Base-by-base conservation (phyloP, 2,888 invertebrate genomes). In the Drosophila mettleri region DNA sequence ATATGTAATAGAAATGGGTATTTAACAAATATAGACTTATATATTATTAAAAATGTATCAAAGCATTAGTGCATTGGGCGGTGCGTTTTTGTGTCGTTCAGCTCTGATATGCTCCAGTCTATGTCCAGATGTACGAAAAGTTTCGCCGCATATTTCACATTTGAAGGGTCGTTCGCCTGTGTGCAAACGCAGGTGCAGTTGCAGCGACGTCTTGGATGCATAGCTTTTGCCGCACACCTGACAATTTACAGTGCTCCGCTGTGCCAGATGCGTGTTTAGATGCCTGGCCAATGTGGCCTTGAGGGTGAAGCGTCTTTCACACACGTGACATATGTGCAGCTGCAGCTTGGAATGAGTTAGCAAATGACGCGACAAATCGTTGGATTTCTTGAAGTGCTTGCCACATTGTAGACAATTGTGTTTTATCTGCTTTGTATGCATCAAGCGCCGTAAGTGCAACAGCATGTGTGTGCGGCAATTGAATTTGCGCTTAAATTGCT, bases 41-140 rank as follows among this genome's bases (percentile, higher is more conserved):
- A 49, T 53, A 53, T 52, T 41, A 53, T 31, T 34, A n/a, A 39
- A 48, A 16, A 2, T 29, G 27, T 10, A 18, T 45, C 27, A 43
- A 18, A 70, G 24, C 22, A 59, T 41, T 1, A 54, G 27, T 43
- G 33, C 16, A 48, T 52, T 54, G 16, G 51, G 34, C 0, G 16
- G 18, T 9, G 14, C n/a, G 31, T 24, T 45, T n/a, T 60, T 76
- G 24, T 73, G 71, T 1, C 69, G 45, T 12, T 74, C 63, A 3
- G 68, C 69, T 16, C 78, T 75, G 16, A 80, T 66, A 48, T 91
- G 91, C 5, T 82, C 70, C 48, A 80, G 78, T 20, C 71, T 69
- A 69, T 91, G 89, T 0, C 91, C 91, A 0, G 89, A 88, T 6
- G 91, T 91, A 0, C 91, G 84, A 73, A 91, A 91, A 0, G 61